Conservation (phyloP, 2,888 invertebrate species). For the Monopis laevigella region DNA sequence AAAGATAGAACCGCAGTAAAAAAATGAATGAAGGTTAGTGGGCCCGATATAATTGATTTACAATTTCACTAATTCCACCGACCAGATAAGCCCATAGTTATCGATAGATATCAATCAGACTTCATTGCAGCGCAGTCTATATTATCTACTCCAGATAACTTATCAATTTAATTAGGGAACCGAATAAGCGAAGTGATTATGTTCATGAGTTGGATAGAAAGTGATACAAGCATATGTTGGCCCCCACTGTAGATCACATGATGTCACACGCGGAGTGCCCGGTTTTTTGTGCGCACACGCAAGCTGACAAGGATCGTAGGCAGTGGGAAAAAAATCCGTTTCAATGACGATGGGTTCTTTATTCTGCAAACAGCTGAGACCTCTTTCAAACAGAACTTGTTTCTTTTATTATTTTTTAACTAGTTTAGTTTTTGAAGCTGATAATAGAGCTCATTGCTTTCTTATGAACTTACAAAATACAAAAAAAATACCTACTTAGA, state of each 20-base stretch:
- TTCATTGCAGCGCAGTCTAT: conserved; percentile 6
- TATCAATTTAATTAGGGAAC: conserved; percentile 1
- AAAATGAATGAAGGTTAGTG: conserved; percentile 4
- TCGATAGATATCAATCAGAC: no score
- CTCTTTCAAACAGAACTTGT: neutral
- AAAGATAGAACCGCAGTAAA: no score
- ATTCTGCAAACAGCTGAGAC: conserved; percentile 3
- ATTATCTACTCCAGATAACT: neutral
- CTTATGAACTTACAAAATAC: no score
- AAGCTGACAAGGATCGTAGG: conserved; percentile 1
- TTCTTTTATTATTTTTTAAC: no score
- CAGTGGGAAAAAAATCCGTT: conserved; percentile 5
- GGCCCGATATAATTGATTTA: neutral
- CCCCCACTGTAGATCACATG: conserved; percentile 5
- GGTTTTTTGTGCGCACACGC: neutral
- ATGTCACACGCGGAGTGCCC: conserved; percentile 2
- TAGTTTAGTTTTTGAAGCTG: no score
- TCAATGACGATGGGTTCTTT: neutral
- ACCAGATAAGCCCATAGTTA: no score
- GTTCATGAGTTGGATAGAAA: conserved; percentile 3
- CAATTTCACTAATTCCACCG: neutral
- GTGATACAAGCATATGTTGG: conserved; percentile 3
- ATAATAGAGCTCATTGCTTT: no score
- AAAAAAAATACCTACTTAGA: no score
- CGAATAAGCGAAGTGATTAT: conserved; percentile 1